Evolutionary conservation across 2,113 vertebrate species (phyloP).

Genomic region (Tyto alba): DNA sequence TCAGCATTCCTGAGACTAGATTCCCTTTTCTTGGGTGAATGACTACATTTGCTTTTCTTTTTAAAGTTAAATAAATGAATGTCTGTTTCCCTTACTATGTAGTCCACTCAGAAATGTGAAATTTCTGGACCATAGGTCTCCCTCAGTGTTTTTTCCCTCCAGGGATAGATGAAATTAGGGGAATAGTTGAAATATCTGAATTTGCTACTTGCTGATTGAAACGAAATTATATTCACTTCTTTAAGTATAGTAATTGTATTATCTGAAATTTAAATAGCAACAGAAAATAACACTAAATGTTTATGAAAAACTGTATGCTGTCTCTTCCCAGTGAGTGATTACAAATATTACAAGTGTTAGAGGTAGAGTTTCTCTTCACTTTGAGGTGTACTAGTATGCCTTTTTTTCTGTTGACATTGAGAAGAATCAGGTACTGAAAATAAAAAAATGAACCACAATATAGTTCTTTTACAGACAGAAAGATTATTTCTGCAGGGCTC

Average conservation of each 20-base stretch:
- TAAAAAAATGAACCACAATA: rapidly evolving
- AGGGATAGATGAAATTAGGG: not conserved
- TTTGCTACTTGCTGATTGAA: not conserved
- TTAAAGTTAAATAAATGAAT: not conserved
- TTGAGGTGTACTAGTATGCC: not conserved
- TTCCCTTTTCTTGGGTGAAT: not conserved
- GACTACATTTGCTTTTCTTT: not conserved
- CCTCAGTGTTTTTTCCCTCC: not conserved
- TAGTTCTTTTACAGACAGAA: not conserved
- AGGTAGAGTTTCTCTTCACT: not conserved
- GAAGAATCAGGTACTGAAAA: not conserved
- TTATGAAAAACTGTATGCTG: not conserved
- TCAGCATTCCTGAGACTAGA: not conserved
- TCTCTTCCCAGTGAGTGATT: not conserved
- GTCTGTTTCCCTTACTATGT: not conserved
- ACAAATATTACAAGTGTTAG: not conserved
- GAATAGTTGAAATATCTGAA: not conserved
- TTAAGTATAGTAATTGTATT: not conserved
- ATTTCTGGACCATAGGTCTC: not conserved
- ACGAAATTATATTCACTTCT: not conserved
- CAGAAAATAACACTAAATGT: not conserved
- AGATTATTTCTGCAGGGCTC: not conserved
- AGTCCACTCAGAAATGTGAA: not conserved
- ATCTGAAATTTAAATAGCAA: not conserved
- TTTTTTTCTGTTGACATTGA: not conserved